Base-by-base conservation (phyloP, 2,888 invertebrate genomes). In the Himalopsyche anomala region DNA sequence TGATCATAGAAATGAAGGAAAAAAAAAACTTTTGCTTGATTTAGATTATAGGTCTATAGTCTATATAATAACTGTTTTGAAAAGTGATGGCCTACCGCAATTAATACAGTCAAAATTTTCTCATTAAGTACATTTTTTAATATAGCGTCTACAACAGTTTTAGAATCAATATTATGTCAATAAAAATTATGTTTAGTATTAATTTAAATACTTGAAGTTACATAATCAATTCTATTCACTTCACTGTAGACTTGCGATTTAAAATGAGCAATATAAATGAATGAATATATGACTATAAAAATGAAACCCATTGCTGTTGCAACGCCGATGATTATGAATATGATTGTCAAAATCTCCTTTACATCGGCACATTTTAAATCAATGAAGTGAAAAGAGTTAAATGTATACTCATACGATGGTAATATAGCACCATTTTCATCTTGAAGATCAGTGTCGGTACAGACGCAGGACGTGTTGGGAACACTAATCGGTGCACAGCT, bases 241-340 rank as follows among this genome's bases (percentile, higher is more conserved):
- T 74, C 74, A 11, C 74, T 36, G 74, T 74, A 74, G 9, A 74
- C 74, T 74, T 74, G 74, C 36, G 74, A 74, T 74, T 36, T 74
- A 38, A 74, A 74, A 74, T 74, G 74, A 5, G 74, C 74, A 4
- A 74, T 74, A 36, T 74, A 74, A 36, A 74, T 74, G 15, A 74
- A 74, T 1, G 74, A 74, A 36, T 74, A 74, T 36, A 74, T 74
- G 12, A 38, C 11, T 74, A 74, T 36, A 74, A 74, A 74, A 12
- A 74, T 38, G 12, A 74, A 74, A 12, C 74, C 74, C 74, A 74
- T 74, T 5, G 74, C 74, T 15, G 74, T 74, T 15, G 74, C 74
- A 36, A 74, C 74, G 15, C 28, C 74, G 36, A 74, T 74, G 12
- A 74, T 74, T 74, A 74, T 74, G 12, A 74, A 74, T 36, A 74